Evolutionary conservation across 1,140 invertebrate species (phyloP).

Genomic region (Formica selysi): DNA sequence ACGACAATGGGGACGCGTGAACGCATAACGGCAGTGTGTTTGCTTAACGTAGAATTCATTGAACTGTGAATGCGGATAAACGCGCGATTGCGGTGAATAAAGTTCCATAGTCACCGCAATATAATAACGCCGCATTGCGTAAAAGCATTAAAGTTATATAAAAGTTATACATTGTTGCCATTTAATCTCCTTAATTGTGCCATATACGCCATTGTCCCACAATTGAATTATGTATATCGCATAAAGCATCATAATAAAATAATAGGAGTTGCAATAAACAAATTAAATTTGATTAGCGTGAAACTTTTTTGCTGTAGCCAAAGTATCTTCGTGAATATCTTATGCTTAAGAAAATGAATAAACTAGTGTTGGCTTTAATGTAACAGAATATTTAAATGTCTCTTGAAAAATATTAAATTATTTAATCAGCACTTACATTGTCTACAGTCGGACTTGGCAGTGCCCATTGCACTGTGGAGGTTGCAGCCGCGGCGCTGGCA

Average conservation of each 20-base stretch:
- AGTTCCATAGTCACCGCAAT: slow-evolving; percentile 37
- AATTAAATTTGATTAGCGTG: neutral
- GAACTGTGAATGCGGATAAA: slow-evolving; percentile 61
- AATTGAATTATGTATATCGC: neutral
- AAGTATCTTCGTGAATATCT: too few species aligned
- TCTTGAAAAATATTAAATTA: neutral
- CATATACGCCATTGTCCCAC: neutral
- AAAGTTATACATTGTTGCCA: slow-evolving; percentile 7
- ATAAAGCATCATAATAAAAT: neutral
- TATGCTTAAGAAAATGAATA: neutral
- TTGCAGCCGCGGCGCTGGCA: slow-evolving; percentile 87
- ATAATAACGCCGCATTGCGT: slow-evolving; percentile 24
- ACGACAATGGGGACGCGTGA: slow-evolving; percentile 46
- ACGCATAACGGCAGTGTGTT: slow-evolving; percentile 44
- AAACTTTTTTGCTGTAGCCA: neutral
- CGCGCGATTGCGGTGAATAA: slow-evolving; percentile 35
- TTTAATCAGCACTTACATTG: slow-evolving; percentile 86
- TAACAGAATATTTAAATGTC: neutral
- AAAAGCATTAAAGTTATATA: neutral
- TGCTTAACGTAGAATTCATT: slow-evolving; percentile 61
- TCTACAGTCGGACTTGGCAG: slow-evolving; percentile 88
- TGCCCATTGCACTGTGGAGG: slow-evolving; percentile 87
- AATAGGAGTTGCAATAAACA: neutral
- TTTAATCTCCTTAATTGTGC: slow-evolving; percentile 18
- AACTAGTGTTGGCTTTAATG: neutral